phyloP scores from a whole-genome alignment of 2,797 vertebrate species.

The Argentina silus region DNA sequence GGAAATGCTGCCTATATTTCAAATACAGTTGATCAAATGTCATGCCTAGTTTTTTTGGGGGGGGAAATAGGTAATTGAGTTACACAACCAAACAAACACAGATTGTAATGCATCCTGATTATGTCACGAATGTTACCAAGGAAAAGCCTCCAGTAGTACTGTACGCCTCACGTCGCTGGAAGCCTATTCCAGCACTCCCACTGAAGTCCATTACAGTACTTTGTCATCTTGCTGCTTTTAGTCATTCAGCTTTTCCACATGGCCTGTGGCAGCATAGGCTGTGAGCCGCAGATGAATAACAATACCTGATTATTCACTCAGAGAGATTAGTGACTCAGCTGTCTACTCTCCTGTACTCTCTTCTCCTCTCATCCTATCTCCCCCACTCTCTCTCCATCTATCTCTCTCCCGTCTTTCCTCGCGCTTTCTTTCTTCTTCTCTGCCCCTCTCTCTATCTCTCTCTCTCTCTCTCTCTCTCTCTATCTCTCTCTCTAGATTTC shows the following conservation, averaged over 20 bases:
- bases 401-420: neutral
- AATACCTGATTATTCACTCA: constrained; percentile 73
- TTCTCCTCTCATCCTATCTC: constrained; percentile 25
- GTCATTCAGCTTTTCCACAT: constrained; percentile 75
- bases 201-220: constrained; percentile 68
- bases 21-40: neutral
- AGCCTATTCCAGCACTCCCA: constrained; percentile 61
- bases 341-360: constrained; percentile 67
- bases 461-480: neutral
- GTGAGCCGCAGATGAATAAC: constrained; percentile 72
- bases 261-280: constrained; percentile 64
- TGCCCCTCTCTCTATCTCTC: neutral
- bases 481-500: neutral
- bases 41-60: too few relatives aligned
- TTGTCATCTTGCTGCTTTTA: constrained; percentile 63
- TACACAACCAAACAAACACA: too few relatives aligned
- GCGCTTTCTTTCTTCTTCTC: neutral
- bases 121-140: neutral
- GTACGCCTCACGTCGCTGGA: constrained; percentile 8
- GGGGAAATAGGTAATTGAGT: neutral
- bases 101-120: too few relatives aligned
- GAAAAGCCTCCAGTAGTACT: neutral
- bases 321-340: constrained; percentile 72
- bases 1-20: too few relatives aligned
- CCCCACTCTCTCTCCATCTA: constrained; percentile 8